Conservation (phyloP, 2,797 vertebrate species). For the Cyprinodon diabolis region DNA sequence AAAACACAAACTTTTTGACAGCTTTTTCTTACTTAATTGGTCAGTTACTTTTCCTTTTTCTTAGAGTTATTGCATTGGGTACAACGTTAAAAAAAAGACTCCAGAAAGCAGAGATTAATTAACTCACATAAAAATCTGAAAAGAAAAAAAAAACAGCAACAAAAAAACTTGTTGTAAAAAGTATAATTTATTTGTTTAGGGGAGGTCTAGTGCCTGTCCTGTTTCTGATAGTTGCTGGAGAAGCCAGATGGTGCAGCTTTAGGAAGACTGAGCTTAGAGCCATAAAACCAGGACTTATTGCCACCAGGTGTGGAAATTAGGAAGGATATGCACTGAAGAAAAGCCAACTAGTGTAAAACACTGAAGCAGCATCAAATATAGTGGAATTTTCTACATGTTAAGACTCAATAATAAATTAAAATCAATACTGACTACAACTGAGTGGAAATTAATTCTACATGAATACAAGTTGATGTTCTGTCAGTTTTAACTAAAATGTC, state of each 20-base stretch:
- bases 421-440: background rate
- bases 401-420: background rate
- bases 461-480: background rate
- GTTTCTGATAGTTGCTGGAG: constrained; percentile 40
- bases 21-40: background rate
- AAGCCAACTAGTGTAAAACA: background rate
- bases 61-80: background rate
- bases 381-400: background rate
- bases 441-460: background rate
- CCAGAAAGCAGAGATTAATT: background rate
- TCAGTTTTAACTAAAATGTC: background rate
- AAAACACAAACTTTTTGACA: background rate
- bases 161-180: background rate
- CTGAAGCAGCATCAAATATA: background rate
- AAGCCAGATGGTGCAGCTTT: constrained; percentile 34
- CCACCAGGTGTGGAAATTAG: constrained; percentile 61
- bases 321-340: background rate
- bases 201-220: constrained; percentile 54
- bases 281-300: constrained; percentile 68
- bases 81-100: background rate
- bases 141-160: too few species aligned
- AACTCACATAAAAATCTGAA: background rate
- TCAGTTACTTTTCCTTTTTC: too few species aligned
- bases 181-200: too few species aligned
- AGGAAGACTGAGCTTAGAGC: constrained; percentile 54